These are phyloP conservation scores for Drosophila neotestacea DNA, from an alignment of 2,888 invertebrate genomes.

Conservation along the genomic window DNA sequence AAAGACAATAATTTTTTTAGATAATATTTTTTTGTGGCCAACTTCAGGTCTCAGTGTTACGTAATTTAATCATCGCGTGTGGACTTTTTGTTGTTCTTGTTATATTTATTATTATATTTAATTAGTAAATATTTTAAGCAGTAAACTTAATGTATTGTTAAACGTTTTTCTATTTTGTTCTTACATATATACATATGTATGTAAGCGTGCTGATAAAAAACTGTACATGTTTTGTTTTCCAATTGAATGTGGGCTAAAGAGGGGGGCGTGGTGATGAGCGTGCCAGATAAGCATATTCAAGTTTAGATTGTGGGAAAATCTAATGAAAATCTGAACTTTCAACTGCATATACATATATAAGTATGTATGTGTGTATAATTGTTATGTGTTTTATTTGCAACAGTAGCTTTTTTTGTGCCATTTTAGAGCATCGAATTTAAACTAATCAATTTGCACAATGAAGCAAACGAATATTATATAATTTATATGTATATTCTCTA, in stretches of 20 bases:
- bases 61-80: conserved; percentile 55
- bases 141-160: conserved; percentile 28
- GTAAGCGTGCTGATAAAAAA: conserved; percentile 60
- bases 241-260: neutral
- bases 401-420: conserved; percentile 12
- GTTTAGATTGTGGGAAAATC: conserved; percentile 35
- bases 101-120: conserved; percentile 5
- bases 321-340: conserved; percentile 5
- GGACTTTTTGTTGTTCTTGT: conserved; percentile 26
- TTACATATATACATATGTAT: neutral
- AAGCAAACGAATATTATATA: conserved; percentile 46
- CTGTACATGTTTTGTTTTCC: conserved; percentile 33
- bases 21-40: conserved; percentile 37
- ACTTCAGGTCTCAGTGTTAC: conserved; percentile 47
- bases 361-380: neutral
- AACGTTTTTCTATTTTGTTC: conserved; percentile 8
- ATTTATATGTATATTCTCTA: conserved; percentile 28
- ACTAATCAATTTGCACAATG: conserved; percentile 21
- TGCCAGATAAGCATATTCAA: conserved; percentile 60
- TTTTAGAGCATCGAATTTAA: conserved; percentile 5
- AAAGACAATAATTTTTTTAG: conserved; percentile 6
- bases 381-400: conserved; percentile 10
- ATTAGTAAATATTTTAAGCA: conserved; percentile 9
- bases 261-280: conserved; percentile 8
- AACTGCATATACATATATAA: neutral